Percentiles rank a stretch among this genome's conserved stretches.
Evolutionary conservation across 2,797 vertebrate genomes (phyloP).

Genomic region (Nasua narica): DNA sequence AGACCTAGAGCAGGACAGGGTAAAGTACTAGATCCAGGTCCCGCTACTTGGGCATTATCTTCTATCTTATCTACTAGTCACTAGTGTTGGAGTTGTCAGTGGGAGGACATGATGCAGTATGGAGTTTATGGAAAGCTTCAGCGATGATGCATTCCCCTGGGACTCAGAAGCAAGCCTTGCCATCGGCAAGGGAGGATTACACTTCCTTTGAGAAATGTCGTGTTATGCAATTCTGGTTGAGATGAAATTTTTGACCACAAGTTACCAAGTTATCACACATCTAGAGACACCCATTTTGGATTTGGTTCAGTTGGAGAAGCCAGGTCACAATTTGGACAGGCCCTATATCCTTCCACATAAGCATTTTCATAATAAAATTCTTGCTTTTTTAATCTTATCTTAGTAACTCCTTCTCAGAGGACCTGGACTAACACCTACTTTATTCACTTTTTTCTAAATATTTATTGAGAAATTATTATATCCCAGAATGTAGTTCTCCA

Average conservation of each 20-base stretch:
- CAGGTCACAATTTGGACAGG: neutral
- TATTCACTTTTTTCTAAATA: neutral
- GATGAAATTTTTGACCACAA: neutral
- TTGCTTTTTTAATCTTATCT: neutral
- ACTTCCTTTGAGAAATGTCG: neutral
- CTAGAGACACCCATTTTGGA: neutral
- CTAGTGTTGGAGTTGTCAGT: neutral
- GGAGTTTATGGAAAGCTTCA: neutral
- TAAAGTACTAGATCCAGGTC: neutral
- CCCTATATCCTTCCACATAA: neutral
- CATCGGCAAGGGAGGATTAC: neutral
- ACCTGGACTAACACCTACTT: neutral
- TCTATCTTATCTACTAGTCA: neutral
- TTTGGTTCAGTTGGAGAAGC: neutral
- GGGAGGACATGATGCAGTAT: rapidly evolving
- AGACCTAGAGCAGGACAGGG: neutral
- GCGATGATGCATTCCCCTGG: neutral
- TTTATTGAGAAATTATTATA: neutral
- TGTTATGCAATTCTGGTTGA: neutral
- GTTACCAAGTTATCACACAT: neutral
- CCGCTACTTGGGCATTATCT: neutral
- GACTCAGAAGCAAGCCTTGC: neutral
- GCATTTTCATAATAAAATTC: neutral
- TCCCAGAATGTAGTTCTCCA: neutral
- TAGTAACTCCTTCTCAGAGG: neutral